Evolutionary conservation across 2,888 invertebrate genomes (phyloP).

Genomic region (Monoplex corrugatus): DNA sequence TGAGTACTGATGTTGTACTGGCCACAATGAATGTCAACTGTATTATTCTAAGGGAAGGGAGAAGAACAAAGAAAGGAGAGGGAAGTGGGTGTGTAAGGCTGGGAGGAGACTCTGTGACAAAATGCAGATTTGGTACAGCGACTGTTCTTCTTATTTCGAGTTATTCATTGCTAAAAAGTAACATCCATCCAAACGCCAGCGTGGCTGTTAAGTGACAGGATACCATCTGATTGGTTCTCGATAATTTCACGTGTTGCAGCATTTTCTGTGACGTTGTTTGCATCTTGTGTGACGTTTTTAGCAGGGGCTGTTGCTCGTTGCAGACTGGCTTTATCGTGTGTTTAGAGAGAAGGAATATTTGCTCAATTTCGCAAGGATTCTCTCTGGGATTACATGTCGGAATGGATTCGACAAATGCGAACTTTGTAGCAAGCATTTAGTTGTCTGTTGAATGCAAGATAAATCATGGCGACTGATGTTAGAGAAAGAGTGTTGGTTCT

Average conservation of each 20-base stretch:
- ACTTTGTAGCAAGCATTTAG: background rate
- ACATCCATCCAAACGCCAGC: background rate
- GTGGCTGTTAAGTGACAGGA: background rate
- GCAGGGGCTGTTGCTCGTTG: background rate
- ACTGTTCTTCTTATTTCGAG: too few species aligned
- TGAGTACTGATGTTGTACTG: too few species aligned
- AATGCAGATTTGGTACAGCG: too few species aligned
- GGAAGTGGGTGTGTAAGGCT: too few species aligned
- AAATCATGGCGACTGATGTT: constrained; percentile 2
- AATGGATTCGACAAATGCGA: constrained; percentile 4
- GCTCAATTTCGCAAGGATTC: constrained; percentile 1
- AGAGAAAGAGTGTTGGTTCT: background rate
- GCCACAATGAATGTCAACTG: too few species aligned
- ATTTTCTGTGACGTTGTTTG: background rate
- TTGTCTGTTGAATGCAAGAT: constrained; percentile 11
- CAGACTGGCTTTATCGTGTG: background rate
- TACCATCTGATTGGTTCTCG: constrained; percentile 14
- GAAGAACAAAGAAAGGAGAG: too few species aligned
- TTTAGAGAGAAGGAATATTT: constrained; percentile 17
- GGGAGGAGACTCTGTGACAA: too few species aligned
- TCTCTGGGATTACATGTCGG: background rate
- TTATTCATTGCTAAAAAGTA: too few species aligned
- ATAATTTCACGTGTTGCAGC: constrained; percentile 34
- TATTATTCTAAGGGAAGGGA: too few species aligned
- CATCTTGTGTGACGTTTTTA: background rate